Conservation (phyloP, 2,113 vertebrate species). For the Penelope pileata region DNA sequence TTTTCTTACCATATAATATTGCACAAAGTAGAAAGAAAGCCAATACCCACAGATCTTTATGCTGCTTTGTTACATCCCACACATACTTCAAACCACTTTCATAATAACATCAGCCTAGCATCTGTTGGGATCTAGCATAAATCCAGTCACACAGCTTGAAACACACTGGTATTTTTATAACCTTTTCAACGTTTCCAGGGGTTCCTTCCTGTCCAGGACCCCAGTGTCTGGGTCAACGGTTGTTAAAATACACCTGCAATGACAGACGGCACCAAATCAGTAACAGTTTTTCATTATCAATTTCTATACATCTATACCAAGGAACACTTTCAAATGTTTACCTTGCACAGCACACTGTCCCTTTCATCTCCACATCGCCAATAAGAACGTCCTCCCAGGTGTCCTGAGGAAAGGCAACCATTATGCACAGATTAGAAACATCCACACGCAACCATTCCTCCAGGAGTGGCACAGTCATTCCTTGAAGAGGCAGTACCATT, state of each 20-base stretch:
- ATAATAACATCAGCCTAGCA: neutral
- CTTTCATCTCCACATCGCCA: conserved; percentile 83
- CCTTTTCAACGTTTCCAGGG: conserved; percentile 92
- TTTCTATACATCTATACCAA: neutral
- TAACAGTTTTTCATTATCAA: neutral
- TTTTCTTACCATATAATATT: neutral
- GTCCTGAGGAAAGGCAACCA: conserved; percentile 78
- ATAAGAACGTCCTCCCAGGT: conserved; percentile 90
- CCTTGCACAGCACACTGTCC: conserved; percentile 88
- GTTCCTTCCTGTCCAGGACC: conserved; percentile 87
- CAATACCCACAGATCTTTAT: neutral
- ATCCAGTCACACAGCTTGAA: neutral
- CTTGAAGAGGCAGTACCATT: neutral
- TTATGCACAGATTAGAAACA: neutral
- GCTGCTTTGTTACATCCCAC: neutral
- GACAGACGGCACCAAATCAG: neutral
- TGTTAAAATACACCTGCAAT: conserved; percentile 88
- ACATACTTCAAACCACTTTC: neutral
- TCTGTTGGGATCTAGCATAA: neutral
- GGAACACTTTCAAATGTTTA: conserved; percentile 47
- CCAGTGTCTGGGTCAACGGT: conserved; percentile 93
- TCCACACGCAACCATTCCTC: neutral
- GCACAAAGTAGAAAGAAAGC: neutral
- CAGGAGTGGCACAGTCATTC: neutral
- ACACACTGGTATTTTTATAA: conserved; percentile 55